Evolutionary conservation across 2,888 invertebrate species (phyloP).

Genomic region (Syritta pipiens): DNA sequence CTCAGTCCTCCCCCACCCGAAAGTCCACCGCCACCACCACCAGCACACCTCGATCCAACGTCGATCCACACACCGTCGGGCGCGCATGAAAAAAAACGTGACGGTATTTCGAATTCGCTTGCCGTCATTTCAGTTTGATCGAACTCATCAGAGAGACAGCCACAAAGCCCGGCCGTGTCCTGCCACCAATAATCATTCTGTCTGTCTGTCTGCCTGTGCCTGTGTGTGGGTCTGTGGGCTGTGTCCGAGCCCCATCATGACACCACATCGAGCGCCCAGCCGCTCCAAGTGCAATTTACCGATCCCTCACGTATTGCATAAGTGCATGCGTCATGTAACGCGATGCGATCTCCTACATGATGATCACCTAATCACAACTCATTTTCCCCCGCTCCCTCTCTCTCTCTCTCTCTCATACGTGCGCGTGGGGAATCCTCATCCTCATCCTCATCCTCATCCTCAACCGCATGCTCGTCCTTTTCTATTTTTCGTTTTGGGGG

Average conservation of each 20-base stretch:
- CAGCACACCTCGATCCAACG: slow-evolving; percentile 26
- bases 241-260: slow-evolving; percentile 43
- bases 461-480: slow-evolving; percentile 43
- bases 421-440: too few species aligned
- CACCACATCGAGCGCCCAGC: slow-evolving; percentile 34
- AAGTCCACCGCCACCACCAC: too few species aligned
- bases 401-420: too few species aligned
- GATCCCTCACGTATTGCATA: slow-evolving; percentile 68
- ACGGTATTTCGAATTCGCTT: slow-evolving; percentile 67
- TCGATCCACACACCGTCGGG: slow-evolving; percentile 17
- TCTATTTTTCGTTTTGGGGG: slow-evolving; percentile 15
- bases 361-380: slow-evolving; percentile 64
- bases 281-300: slow-evolving; percentile 58
- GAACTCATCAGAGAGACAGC: slow-evolving; percentile 62
- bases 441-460: too few species aligned
- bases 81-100: slow-evolving; percentile 63
- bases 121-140: slow-evolving; percentile 69
- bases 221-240: slow-evolving; percentile 21
- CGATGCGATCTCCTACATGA: slow-evolving; percentile 67
- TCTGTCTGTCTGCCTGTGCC: slow-evolving; percentile 46
- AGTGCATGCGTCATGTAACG: slow-evolving; percentile 69
- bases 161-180: slow-evolving; percentile 47
- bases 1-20: neutral
- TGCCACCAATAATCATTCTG: slow-evolving; percentile 68
- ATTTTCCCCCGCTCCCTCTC: too few species aligned